A percentile compares a stretch with the other conserved stretches of the same genome.
These are phyloP conservation scores for Teleogryllus oceanicus DNA, from an alignment of 2,888 invertebrate species.

Conservation along the genomic window DNA sequence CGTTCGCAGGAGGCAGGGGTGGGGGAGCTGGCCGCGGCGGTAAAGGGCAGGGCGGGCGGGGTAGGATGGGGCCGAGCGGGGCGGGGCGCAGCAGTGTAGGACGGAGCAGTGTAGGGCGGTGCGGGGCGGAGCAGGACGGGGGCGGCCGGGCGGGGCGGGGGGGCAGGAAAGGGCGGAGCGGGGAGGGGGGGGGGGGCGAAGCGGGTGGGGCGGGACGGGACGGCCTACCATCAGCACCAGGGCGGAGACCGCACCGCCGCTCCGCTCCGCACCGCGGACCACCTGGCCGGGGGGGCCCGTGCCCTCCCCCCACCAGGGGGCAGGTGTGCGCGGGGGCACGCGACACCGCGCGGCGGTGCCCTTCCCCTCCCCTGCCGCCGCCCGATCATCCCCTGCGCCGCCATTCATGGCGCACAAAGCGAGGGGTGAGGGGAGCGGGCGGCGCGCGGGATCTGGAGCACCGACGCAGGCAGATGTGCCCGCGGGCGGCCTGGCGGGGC, in stretches of 20 bases:
- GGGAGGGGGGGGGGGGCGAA: background rate
- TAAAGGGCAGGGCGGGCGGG: background rate
- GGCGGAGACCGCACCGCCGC: background rate
- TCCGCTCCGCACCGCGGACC: background rate
- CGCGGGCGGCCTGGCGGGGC: background rate
- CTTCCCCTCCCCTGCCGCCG: background rate
- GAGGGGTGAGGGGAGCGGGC: background rate
- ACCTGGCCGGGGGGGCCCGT: background rate
- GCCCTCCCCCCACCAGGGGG: background rate
- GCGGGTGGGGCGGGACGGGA: background rate
- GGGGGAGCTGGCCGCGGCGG: background rate
- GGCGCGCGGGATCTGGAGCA: background rate
- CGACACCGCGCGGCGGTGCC: background rate
- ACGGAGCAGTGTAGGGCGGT: no score
- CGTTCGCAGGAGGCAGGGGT: background rate
- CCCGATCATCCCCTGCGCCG: background rate
- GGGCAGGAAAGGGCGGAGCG: background rate
- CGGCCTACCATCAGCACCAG: background rate
- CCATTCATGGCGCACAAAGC: background rate
- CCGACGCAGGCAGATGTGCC: background rate
- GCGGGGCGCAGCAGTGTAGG: background rate
- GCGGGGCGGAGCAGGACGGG: background rate
- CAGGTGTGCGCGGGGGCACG: constrained; percentile 1
- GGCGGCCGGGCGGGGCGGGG: background rate
- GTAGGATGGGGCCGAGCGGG: background rate